Evolutionary conservation across 2,797 vertebrate genomes (phyloP).

Genomic region (Diglossa cyanea): DNA sequence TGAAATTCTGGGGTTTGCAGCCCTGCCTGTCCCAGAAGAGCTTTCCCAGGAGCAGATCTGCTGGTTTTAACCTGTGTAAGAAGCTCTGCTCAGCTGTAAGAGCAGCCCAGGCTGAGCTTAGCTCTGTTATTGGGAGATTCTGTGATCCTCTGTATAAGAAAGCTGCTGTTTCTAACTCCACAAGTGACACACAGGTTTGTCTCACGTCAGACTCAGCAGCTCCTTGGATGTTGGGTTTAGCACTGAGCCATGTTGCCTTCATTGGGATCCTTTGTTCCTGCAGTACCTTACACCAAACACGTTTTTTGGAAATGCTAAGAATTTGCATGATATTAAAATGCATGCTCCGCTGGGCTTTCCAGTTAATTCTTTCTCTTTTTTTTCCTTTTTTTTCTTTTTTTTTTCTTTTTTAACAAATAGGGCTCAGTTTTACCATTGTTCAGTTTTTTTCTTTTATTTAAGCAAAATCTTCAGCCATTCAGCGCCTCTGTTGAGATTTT

Average conservation of each 20-base stretch:
- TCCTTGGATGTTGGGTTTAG: background rate
- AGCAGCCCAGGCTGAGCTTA: background rate
- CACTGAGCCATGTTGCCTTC: background rate
- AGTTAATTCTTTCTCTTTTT: background rate
- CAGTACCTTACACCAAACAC: background rate
- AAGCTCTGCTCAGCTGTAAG: background rate
- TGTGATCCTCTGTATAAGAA: background rate
- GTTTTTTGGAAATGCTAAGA: background rate
- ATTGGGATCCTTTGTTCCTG: background rate
- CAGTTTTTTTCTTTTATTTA: constrained; percentile 15
- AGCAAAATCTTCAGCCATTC: constrained; percentile 58
- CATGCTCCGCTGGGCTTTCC: background rate
- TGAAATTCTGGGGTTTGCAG: background rate
- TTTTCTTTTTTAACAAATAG: background rate
- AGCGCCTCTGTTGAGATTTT: constrained; percentile 21
- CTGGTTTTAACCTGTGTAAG: background rate
- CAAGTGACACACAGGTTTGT: background rate
- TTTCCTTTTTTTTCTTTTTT: background rate
- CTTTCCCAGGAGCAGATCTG: background rate
- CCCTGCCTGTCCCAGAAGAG: background rate
- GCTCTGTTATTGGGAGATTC: background rate
- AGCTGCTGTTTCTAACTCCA: background rate
- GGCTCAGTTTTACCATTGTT: constrained; percentile 6
- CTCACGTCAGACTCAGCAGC: background rate
- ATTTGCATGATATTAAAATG: constrained; percentile 58